Evolutionary conservation across 2,113 vertebrate species (phyloP), one percentile per base, ranked within the genome.

Genomic region (Chinchilla lanigera): DNA sequence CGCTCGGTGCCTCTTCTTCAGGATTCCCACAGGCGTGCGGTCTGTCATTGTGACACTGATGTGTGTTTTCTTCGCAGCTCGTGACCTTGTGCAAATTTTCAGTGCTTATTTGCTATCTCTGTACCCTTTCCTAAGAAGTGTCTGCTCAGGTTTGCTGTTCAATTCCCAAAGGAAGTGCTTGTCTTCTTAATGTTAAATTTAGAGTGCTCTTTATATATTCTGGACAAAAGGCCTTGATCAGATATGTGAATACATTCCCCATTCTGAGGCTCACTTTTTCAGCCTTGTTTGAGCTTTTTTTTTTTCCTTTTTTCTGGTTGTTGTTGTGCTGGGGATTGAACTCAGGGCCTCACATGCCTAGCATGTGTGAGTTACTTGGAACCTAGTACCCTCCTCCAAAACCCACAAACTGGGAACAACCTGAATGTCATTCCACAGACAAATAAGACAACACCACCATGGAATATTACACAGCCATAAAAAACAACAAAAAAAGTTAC

Each of bases 121-220:
- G 33, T 10, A 5, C 50, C 30, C 30, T 80, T 30, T 33, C 35
- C 77, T 35, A 35, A 47, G 77, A 80, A 33, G 26, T 80, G 22
- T 78, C 50, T 77, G 65, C 65, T 82, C 28, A 94, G 73, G 56
- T 77, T 19, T 87, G 83, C 75, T 65, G 28, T 3, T 75, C 6
- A 77, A 28, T 20, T 80, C 30, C 28, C 52, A 80, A 80, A 80
- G 5, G 17, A 8, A 81, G 8, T 69, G 16, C 61, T 80, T 93
- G 28, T 61, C 93, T 90, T 81, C 44, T 77, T 86, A 60, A 78
- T 85, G 69, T 85, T 78, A 54, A 85, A 22, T 78, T 67, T 89
- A 69, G 41, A 33, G 67, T 30, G 17, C 30, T 80, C 58, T 85
- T 95, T 92, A 87, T 12, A 73, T 38, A 83, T 80, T 89, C 65